Conservation (phyloP, 2,888 invertebrate genomes). For the Catocala nupta region DNA sequence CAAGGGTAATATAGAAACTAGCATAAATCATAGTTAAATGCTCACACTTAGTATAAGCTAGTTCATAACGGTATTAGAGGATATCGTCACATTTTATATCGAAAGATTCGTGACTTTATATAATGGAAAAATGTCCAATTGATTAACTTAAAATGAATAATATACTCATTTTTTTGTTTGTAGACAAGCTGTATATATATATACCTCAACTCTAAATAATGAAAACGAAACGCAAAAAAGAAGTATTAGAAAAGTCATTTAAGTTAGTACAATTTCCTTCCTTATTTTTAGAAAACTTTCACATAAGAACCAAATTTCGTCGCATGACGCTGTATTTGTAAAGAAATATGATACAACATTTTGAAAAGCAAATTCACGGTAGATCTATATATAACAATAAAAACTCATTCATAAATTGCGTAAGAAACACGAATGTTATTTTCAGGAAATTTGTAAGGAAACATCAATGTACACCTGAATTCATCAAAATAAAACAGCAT, state of each 20-base stretch:
- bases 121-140: too few species aligned
- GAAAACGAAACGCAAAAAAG: not conserved
- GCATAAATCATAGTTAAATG: constrained; percentile 40
- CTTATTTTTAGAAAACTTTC: constrained; percentile 3
- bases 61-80: constrained; percentile 18
- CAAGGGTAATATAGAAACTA: constrained; percentile 53
- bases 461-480: constrained; percentile 25
- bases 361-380: constrained; percentile 14
- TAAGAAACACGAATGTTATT: constrained; percentile 12
- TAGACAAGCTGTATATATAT: too few species aligned
- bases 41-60: constrained; percentile 34
- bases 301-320: constrained; percentile 2
- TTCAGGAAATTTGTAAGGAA: constrained; percentile 25
- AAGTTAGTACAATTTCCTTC: constrained; percentile 7
- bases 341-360: constrained; percentile 7
- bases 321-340: constrained; percentile 4
- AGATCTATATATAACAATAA: not conserved
- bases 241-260: constrained; percentile 9
- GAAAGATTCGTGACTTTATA: too few species aligned
- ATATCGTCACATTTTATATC: not conserved
- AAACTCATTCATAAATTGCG: not conserved
- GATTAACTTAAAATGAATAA: too few species aligned
- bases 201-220: too few species aligned
- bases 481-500: constrained; percentile 39
- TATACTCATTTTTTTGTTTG: too few species aligned